phyloP scores from a whole-genome alignment of 2,113 vertebrate species.

The Vimba vimba region DNA sequence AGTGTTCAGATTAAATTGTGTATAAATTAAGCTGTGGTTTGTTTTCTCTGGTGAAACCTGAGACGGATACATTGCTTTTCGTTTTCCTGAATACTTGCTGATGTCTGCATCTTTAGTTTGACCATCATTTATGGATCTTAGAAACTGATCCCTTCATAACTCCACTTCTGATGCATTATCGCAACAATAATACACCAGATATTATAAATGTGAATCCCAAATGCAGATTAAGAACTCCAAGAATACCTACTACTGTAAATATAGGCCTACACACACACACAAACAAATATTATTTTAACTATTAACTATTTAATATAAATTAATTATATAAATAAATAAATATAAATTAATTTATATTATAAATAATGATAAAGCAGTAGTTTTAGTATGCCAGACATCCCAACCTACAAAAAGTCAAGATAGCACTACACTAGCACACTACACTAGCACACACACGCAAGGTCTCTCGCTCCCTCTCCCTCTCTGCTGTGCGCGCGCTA shows the following conservation, averaged over 20 bases:
- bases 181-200: neutral
- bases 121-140: neutral
- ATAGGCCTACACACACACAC: too few species aligned
- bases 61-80: neutral
- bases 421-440: too few species aligned
- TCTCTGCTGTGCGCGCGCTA: too few species aligned
- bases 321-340: neutral
- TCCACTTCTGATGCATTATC: neutral
- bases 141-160: neutral
- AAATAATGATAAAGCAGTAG: neutral
- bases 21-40: neutral
- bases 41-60: neutral
- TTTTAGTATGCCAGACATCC: neutral
- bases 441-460: too few species aligned
- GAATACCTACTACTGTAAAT: neutral
- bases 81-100: neutral
- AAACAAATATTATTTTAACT: neutral
- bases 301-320: neutral
- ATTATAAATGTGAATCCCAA: neutral
- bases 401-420: too few species aligned
- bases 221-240: neutral
- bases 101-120: neutral
- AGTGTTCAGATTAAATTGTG: neutral
- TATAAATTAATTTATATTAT: neutral
- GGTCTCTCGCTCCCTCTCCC: too few species aligned